Base-by-base conservation (phyloP, 2,113 vertebrate species). In the Mus pahari region DNA sequence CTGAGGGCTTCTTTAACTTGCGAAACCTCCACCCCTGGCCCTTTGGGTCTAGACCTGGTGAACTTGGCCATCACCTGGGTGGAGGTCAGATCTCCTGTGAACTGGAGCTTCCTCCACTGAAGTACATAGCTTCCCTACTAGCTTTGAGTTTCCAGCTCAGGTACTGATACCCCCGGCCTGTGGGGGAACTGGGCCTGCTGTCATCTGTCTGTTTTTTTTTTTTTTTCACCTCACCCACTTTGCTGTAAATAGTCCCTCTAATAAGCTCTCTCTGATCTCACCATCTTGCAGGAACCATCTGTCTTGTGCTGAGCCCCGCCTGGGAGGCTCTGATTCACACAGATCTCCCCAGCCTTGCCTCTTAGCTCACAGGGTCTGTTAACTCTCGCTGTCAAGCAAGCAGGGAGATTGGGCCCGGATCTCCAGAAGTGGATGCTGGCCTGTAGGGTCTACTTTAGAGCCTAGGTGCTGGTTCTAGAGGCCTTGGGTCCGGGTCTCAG, bases 181-280 rank as follows among this genome's bases (percentile, higher is more conserved):
- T 0, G 0, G 58, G 42, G 82, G 7, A 48, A 11, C 45, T 3
- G 45, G 71, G 60, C 77, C 62, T 64, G 62, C 89, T 14, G 48
- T 9, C 24, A 17, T 31, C 78, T 58, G 84, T 8, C 75, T 0
- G 0, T 48, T 31, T 53, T 2, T 55, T 64, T 62, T 62, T 66
- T 68, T 94, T 75, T 89, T 24, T 19, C 50, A 10, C 70, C 33
- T 90, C 1, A 1, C 92, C 84, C 24, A 26, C 78, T 17, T 11
- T 92, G 50, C 96, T 95, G 86, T 58, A 89, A 92, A 94, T 42
- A 92, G 91, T 31, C 60, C 39, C 89, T 86, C 71, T 74, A 73
- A 89, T 83, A 90, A 92, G 60, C 60, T 53, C 58, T 42, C 90
- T 68, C 66, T 0, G 3, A 50, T 14, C 45, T 28, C 33, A 58